These are phyloP conservation scores for Desoria tigrina DNA, from an alignment of 2,888 invertebrate species.

Conservation along the genomic window DNA sequence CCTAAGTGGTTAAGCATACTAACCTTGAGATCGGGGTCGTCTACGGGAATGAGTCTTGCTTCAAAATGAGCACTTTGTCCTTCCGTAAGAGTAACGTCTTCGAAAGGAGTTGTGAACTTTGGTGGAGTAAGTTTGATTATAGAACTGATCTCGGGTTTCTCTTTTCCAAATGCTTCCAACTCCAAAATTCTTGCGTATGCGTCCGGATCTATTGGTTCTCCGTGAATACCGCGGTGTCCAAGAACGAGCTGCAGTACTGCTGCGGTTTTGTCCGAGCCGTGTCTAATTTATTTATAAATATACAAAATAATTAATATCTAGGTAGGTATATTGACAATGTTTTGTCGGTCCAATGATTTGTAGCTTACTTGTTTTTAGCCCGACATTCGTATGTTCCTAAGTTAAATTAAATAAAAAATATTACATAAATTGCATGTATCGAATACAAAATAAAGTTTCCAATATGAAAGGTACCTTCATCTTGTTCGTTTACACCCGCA, in stretches of 20 bases:
- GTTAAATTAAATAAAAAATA: slow-evolving; percentile 56
- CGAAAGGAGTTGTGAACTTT: slow-evolving; percentile 83
- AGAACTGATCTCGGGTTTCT: slow-evolving; percentile 63
- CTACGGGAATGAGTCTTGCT: slow-evolving; percentile 76
- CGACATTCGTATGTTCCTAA: slow-evolving; percentile 84
- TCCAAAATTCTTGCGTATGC: slow-evolving; percentile 84
- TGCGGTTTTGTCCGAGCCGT: slow-evolving; percentile 83
- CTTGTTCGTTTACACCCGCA: slow-evolving; percentile 58
- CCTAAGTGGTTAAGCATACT: slow-evolving; percentile 30
- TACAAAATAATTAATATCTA: background rate
- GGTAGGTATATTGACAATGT: too few species aligned
- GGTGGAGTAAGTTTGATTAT: slow-evolving; percentile 67
- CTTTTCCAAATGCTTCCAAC: slow-evolving; percentile 70
- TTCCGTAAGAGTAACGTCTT: slow-evolving; percentile 82
- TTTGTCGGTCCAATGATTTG: too few species aligned
- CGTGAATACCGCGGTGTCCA: slow-evolving; percentile 81
- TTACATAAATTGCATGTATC: background rate
- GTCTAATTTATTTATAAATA: slow-evolving; percentile 58
- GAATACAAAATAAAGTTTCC: background rate
- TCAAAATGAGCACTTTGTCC: slow-evolving; percentile 84
- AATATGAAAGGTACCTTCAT: slow-evolving; percentile 22
- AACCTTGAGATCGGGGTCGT: slow-evolving; percentile 86
- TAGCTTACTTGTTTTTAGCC: slow-evolving; percentile 82
- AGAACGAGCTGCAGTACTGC: slow-evolving; percentile 78
- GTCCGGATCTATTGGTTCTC: slow-evolving; percentile 87